Base-by-base conservation (phyloP, 1,140 invertebrate genomes). In the Papilio xuthus region DNA sequence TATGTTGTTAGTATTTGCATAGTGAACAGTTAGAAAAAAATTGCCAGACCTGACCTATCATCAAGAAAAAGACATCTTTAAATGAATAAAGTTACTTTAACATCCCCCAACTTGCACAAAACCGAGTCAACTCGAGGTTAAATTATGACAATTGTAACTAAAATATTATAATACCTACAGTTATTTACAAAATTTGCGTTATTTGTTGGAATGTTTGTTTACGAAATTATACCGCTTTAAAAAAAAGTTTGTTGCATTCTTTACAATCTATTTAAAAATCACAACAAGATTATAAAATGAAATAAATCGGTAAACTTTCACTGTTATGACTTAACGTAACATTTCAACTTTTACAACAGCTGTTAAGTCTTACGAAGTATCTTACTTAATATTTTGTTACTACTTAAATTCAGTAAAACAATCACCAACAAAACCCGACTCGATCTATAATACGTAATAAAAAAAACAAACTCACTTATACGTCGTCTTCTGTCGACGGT, bases 401-500 rank as follows among this genome's bases (percentile, higher is more conserved):
- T 15, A n/a, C 1, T 70, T 20, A 70, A 37, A 67, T 67, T 13
- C 10, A 70, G 20, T 26, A 32, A 42, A 44, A 26, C 41, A 50
- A 47, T 73, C 37, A 73, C 71, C 13, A 67, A 42, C n/a, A 73
- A 44, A 72, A 3, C n/a, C 41, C 28, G 23, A 78, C 60, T 44
- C 71, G 76, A 60, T 47, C 47, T 37, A 37, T 63, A 63, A 79
- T 56, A 72, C 53, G 47, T 73, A 18, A 56, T 60, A 79, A 42
- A 56, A 32, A 63, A 42, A 71, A 50, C 50, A 20, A 70, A 79
- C 71, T 71, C 56, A 75, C 78, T 44, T 42, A 60, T 10, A 73
- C 50, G 63, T 73, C 37, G 32, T 50, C 44, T 53, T n/a, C 71
- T 20, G 44, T 13, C 78, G 78, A 56, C 78, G 78, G 78, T 78